Percentiles rank a stretch among this genome's conserved stretches.
Conservation (phyloP, 2,113 vertebrate genomes). For the Nanorana parkeri region DNA sequence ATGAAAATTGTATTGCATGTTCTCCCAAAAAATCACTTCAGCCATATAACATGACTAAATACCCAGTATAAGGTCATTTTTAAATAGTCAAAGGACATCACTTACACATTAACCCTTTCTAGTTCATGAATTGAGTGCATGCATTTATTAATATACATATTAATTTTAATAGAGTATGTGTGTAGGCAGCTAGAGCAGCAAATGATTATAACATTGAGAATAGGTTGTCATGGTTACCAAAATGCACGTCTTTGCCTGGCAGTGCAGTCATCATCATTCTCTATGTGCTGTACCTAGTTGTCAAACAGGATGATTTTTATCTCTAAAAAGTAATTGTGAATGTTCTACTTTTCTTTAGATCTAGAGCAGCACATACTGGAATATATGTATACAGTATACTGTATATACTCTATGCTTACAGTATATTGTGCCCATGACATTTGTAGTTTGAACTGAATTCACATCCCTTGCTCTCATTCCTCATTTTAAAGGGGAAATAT, state of each 20-base stretch:
- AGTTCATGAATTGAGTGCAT: background rate
- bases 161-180: conserved; percentile 34
- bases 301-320: conserved; percentile 30
- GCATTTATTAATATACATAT: conserved; percentile 27
- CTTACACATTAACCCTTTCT: background rate
- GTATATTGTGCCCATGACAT: too few relatives aligned
- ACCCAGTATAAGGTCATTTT: background rate
- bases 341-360: background rate
- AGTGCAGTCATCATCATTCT: conserved; percentile 38
- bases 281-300: conserved; percentile 36
- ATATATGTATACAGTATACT: background rate
- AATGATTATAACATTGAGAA: conserved; percentile 29
- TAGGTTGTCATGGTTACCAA: conserved; percentile 40
- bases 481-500: too few relatives aligned
- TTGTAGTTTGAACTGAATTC: too few relatives aligned
- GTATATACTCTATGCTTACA: too few relatives aligned
- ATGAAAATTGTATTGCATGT: background rate
- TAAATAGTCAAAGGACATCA: background rate
- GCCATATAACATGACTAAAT: background rate
- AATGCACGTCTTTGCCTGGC: conserved; percentile 37
- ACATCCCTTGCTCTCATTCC: too few relatives aligned
- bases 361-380: too few relatives aligned
- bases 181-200: conserved; percentile 41
- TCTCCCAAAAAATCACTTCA: background rate
- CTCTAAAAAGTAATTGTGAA: conserved; percentile 1